Evolutionary conservation across 2,888 invertebrate species (phyloP), one percentile per base, ranked within the genome.

Genomic region (Emmelina monodactyla): DNA sequence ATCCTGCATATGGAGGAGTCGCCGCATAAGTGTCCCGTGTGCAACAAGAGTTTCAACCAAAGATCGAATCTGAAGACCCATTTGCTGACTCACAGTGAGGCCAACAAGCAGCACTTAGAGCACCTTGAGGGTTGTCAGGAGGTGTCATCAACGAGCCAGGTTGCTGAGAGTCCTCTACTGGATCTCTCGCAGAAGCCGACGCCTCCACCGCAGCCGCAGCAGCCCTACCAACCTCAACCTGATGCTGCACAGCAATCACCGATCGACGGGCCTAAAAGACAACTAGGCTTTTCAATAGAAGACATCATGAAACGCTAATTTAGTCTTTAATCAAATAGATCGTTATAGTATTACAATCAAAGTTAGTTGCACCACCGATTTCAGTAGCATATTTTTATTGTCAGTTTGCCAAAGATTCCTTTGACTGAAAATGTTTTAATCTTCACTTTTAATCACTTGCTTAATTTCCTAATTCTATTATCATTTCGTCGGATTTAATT

Each of bases 1-100:
- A 93, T 95, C 45, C 85, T 95, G 16, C 96, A 96, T 62, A 85
- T 92, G 85, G 94, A 95, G 69, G 94, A 95, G 67, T 92, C 93
- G 3, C 93, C 94, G 0, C 94, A 94, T 68, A 94, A 94, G 62
- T 95, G 95, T 54, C 90, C 92, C 7, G 88, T 93, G 15, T 95
- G 95, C 73, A 85, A 87, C 52, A 86, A 92, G 41, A 88, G 90
- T 55, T 96, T 95, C 82, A 94, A 94, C 79, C 95, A 95, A 82
- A 84, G 94, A 50, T 92, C 92, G 40, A 94, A 94, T 62, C 83
- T 96, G 44, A 95, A 94, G 72, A 93, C 93, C 0, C 95, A 95
- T 64, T 81, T 94, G 43, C 73, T 92, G 48, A 94, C 92, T 10
- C 94, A 94, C 67, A 88, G 89, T n/a, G 91, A 92, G 51, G 79